Evolutionary conservation across 2,888 invertebrate species (phyloP).

Genomic region (Cylloceria caligata): DNA sequence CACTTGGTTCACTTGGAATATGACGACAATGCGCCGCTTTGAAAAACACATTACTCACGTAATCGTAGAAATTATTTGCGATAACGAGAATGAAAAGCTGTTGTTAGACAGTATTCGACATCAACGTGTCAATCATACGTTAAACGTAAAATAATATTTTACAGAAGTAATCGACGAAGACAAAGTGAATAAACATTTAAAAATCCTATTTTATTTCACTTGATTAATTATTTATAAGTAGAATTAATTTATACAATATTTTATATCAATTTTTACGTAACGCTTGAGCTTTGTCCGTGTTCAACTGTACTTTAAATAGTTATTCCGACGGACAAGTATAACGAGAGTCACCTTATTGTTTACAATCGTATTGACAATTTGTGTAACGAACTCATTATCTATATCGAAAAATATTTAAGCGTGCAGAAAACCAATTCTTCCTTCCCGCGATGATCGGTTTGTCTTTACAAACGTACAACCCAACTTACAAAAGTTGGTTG

Average conservation of each 20-base stretch:
- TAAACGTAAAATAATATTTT: background rate
- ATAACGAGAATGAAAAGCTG: slow-evolving; percentile 18
- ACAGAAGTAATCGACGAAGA: background rate
- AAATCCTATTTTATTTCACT: background rate
- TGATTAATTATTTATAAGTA: background rate
- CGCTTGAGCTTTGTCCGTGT: background rate
- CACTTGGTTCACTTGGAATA: background rate
- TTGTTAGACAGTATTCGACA: background rate
- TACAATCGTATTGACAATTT: background rate
- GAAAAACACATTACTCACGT: background rate
- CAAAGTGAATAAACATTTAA: background rate
- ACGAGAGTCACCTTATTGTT: background rate
- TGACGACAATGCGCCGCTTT: background rate
- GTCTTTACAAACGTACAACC: background rate
- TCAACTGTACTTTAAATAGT: background rate
- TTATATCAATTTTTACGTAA: background rate
- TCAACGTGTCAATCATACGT: background rate
- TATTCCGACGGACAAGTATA: background rate
- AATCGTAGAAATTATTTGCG: slow-evolving; percentile 6
- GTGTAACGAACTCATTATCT: background rate
- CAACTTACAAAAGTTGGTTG: background rate
- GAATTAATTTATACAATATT: background rate
- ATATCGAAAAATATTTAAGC: background rate
- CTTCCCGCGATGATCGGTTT: background rate
- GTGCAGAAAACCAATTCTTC: background rate